Conservation (phyloP, 2,797 vertebrate genomes). For the Meda fulgida region DNA sequence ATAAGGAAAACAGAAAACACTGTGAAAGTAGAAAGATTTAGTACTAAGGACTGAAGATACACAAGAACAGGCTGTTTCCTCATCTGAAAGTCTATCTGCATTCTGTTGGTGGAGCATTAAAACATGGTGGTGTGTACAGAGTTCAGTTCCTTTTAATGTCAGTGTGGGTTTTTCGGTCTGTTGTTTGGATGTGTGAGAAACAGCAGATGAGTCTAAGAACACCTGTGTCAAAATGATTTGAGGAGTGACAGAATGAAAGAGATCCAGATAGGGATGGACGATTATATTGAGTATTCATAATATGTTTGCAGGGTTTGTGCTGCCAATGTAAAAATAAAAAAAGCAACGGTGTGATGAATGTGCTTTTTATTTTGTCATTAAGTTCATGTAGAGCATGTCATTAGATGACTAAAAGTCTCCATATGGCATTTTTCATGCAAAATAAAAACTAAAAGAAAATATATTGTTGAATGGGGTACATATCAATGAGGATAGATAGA, state of each 20-base stretch:
- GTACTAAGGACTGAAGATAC: slow-evolving; percentile 17
- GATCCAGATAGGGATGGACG: slow-evolving; percentile 4
- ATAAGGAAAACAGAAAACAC: slow-evolving; percentile 35
- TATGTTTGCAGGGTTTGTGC: slow-evolving; percentile 1
- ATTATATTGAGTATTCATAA: background rate
- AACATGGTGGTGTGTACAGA: slow-evolving; percentile 1
- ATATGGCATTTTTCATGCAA: slow-evolving; percentile 31
- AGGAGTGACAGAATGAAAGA: slow-evolving; percentile 11
- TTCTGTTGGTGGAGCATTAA: slow-evolving; percentile 5
- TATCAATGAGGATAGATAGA: too few species aligned
- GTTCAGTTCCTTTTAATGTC: slow-evolving; percentile 1
- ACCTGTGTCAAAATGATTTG: slow-evolving; percentile 14
- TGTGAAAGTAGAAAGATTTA: slow-evolving; percentile 33
- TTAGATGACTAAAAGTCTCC: slow-evolving; percentile 1
- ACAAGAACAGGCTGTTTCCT: background rate
- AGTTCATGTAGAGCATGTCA: background rate
- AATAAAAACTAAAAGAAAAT: background rate
- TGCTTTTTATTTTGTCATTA: slow-evolving; percentile 22
- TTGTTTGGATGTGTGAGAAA: background rate
- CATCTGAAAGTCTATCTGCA: background rate
- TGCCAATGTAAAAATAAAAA: background rate
- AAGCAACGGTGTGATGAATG: background rate
- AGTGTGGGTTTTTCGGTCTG: background rate
- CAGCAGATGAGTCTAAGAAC: slow-evolving; percentile 21
- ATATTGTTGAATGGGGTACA: background rate